Conservation (phyloP, 2,888 invertebrate genomes). For the Tigriopus californicus region DNA sequence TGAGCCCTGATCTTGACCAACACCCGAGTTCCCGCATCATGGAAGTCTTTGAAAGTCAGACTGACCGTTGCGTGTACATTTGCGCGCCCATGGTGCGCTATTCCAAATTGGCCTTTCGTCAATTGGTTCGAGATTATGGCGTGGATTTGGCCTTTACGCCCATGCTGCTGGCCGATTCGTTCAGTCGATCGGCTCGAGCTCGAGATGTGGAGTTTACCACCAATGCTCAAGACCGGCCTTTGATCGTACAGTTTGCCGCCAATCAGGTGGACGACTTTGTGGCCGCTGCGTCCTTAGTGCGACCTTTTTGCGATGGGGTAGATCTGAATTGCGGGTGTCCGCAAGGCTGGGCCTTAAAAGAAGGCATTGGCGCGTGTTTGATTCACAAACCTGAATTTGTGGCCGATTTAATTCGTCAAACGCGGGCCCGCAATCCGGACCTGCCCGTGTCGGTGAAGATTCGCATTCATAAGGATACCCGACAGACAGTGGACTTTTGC, state of each 20-base stretch:
- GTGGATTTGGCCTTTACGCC: constrained; percentile 84
- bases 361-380: constrained; percentile 70
- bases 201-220: constrained; percentile 63
- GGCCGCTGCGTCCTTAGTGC: constrained; percentile 16
- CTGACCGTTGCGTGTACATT: constrained; percentile 38
- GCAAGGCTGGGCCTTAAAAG: constrained; percentile 79
- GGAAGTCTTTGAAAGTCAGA: no score
- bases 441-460: constrained; percentile 86
- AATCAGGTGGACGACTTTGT: constrained; percentile 55
- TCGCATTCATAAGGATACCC: constrained; percentile 50
- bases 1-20: no score
- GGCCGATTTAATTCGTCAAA: constrained; percentile 54
- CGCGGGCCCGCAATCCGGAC: constrained; percentile 48
- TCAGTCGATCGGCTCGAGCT: constrained; percentile 69
- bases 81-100: constrained; percentile 95
- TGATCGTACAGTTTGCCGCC: constrained; percentile 88
- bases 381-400: constrained; percentile 63
- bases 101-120: constrained; percentile 43
- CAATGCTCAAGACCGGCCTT: constrained; percentile 50
- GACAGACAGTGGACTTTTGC: constrained; percentile 25
- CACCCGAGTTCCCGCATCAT: no score
- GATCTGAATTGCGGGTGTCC: constrained; percentile 97
- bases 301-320: constrained; percentile 64
- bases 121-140: constrained; percentile 52
- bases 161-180: constrained; percentile 90